phyloP scores from a whole-genome alignment of 2,888 invertebrate species.

The Leucoma salicis region DNA sequence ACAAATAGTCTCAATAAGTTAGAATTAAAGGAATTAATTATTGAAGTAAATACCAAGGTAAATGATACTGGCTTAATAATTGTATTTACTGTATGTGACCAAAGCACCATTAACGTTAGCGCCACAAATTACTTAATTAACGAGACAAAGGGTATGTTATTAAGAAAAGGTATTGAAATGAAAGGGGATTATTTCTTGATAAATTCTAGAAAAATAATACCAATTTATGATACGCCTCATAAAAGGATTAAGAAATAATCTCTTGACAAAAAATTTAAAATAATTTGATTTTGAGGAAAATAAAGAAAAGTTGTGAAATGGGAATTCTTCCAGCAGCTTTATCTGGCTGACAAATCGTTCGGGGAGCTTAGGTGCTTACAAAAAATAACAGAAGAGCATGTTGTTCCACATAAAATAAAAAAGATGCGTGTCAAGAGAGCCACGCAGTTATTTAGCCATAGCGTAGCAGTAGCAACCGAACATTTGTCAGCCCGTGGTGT shows the following conservation, averaged over 20 bases:
- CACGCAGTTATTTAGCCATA: too few relatives aligned
- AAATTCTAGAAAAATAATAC: slow-evolving; percentile 29
- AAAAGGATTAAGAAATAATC: slow-evolving; percentile 33
- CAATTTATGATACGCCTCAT: slow-evolving; percentile 33
- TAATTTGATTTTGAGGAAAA: slow-evolving; percentile 13
- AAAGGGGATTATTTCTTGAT: too few relatives aligned
- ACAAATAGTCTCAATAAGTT: slow-evolving; percentile 18
- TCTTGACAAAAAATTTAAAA: slow-evolving; percentile 24
- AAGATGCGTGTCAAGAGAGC: too few relatives aligned
- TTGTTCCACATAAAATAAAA: too few relatives aligned
- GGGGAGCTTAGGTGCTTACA: too few relatives aligned
- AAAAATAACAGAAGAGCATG: too few relatives aligned
- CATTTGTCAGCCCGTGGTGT: not conserved
- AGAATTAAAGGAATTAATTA: slow-evolving; percentile 24
- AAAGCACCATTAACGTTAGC: slow-evolving; percentile 29
- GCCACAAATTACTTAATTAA: slow-evolving; percentile 24
- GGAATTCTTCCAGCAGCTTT: too few relatives aligned
- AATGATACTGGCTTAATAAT: slow-evolving; percentile 17
- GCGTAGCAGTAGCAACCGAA: too few relatives aligned
- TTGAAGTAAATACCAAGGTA: slow-evolving; percentile 16
- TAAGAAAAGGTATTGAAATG: slow-evolving; percentile 12
- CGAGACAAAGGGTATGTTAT: slow-evolving; percentile 20
- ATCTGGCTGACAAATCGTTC: too few relatives aligned
- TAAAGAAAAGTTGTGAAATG: slow-evolving; percentile 24
- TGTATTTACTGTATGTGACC: slow-evolving; percentile 29